Evolutionary conservation across 2,888 invertebrate species (phyloP).

Genomic region (Ashinkailepas kermadecensis): DNA sequence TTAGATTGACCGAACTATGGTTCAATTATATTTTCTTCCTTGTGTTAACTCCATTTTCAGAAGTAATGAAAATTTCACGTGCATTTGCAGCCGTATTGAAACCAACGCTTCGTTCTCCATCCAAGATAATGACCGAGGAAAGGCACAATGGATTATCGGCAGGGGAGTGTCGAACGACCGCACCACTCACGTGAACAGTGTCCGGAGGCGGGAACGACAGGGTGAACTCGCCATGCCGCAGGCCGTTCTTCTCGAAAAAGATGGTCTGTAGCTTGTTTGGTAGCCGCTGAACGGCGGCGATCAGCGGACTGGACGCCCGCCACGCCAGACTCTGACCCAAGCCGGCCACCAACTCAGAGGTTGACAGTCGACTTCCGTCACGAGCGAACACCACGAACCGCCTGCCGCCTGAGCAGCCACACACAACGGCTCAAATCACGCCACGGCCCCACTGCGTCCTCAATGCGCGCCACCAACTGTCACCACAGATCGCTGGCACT

Average conservation of each 20-base stretch:
- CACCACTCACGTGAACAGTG: conserved; percentile 35
- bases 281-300: conserved; percentile 54
- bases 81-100: not conserved
- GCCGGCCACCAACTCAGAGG: conserved; percentile 63
- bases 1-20: too few species aligned
- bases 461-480: not conserved
- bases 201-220: conserved; percentile 51
- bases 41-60: not conserved
- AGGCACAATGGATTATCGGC: too few species aligned
- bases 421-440: not conserved
- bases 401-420: conserved; percentile 38
- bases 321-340: conserved; percentile 43
- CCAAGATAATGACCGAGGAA: too few species aligned
- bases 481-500: not conserved
- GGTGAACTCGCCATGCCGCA: conserved; percentile 69
- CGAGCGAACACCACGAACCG: conserved; percentile 58
- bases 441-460: too few species aligned
- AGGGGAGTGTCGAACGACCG: too few species aligned
- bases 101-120: not conserved
- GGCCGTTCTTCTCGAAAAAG: conserved; percentile 86
- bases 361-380: conserved; percentile 64
- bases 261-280: conserved; percentile 62
- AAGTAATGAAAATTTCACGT: not conserved
- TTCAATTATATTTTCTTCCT: too few species aligned
- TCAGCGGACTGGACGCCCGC: conserved; percentile 47